These are phyloP conservation scores for Copsychus sechellarum DNA, from an alignment of 2,113 vertebrate species.

Conservation along the genomic window DNA sequence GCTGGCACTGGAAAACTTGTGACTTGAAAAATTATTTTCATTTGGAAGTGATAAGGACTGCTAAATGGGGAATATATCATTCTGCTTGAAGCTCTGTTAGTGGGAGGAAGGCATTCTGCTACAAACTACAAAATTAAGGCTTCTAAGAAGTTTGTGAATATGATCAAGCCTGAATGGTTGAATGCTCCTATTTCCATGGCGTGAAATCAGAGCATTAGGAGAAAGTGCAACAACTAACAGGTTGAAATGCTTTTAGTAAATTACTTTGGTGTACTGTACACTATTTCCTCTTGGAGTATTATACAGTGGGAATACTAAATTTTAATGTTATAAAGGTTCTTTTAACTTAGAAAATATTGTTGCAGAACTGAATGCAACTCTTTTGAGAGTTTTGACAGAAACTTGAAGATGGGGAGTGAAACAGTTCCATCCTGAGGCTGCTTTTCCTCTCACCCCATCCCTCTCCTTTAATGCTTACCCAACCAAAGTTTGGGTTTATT, in stretches of 20 bases:
- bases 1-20: background rate
- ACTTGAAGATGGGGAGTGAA: background rate
- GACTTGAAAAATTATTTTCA: background rate
- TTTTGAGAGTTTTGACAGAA: background rate
- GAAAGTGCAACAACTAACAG: background rate
- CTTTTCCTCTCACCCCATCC: background rate
- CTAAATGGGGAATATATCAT: background rate
- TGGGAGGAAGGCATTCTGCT: background rate
- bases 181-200: fast-evolving
- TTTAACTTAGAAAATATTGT: background rate
- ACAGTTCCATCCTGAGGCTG: background rate
- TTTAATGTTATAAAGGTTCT: background rate
- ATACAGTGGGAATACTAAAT: background rate
- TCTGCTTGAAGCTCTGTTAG: background rate
- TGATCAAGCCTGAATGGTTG: background rate
- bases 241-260: background rate
- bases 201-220: fast-evolving
- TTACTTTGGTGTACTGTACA: background rate
- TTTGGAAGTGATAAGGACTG: background rate
- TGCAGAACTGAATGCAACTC: background rate
- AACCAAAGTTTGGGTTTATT: background rate
- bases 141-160: background rate
- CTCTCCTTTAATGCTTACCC: background rate
- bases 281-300: background rate
- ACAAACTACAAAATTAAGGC: background rate